These are phyloP conservation scores for Drosophila varians DNA, from an alignment of 1,140 invertebrate genomes.

Conservation along the genomic window DNA sequence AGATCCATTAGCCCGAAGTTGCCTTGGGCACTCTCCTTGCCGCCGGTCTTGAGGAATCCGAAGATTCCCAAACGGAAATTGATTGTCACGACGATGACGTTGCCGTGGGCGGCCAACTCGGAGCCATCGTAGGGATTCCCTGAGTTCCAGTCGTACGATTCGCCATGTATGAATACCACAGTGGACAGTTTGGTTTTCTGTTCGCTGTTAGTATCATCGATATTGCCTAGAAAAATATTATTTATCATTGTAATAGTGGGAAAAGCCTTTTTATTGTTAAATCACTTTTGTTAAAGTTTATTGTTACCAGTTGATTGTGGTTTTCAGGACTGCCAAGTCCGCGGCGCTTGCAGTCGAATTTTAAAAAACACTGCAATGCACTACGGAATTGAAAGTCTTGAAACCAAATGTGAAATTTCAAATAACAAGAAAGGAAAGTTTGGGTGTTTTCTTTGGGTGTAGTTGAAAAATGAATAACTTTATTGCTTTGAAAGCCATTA, in stretches of 20 bases:
- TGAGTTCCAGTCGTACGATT: constrained; percentile 96
- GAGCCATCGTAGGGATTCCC: constrained; percentile 98
- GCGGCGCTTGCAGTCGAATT: constrained; percentile 93
- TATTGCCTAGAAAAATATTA: constrained; percentile 27
- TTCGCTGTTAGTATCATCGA: constrained; percentile 13
- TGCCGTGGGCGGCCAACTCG: constrained; percentile 93
- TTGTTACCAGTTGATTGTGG: constrained; percentile 3
- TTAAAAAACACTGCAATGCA: constrained; percentile 94
- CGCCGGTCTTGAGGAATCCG: constrained; percentile 96
- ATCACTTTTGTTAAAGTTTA: not conserved
- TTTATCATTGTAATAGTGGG: not conserved
- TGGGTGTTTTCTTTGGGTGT: too few species aligned
- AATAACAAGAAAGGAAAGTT: too few species aligned
- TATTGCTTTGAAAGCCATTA: too few species aligned
- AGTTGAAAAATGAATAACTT: too few species aligned
- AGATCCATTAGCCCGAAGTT: constrained; percentile 98
- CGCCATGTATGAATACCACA: constrained; percentile 96
- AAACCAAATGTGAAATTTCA: constrained; percentile 13
- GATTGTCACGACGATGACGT: constrained; percentile 97
- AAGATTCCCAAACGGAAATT: constrained; percentile 98
- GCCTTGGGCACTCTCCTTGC: constrained; percentile 93
- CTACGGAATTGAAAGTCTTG: constrained; percentile 93
- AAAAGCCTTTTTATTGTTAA: too few species aligned
- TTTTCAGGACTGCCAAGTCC: constrained; percentile 88
- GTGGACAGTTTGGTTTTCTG: constrained; percentile 85